Evolutionary conservation across 1,140 invertebrate genomes (phyloP), one percentile per base, ranked within the genome.

Genomic region (Hermetia illucens): DNA sequence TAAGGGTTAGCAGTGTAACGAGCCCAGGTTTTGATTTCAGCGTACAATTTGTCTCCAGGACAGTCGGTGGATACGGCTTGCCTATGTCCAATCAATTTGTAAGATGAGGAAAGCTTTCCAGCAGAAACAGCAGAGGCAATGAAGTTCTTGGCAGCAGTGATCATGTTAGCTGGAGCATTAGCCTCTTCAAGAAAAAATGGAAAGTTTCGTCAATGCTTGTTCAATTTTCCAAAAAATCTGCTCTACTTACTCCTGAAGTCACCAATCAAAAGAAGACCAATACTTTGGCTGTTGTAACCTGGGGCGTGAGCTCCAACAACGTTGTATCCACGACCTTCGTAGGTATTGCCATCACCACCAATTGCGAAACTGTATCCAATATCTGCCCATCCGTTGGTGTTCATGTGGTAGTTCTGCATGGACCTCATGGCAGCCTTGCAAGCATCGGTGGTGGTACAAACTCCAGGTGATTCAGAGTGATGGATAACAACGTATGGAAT

Each of bases 401-500:
- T 64, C 40, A 75, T 74, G 45, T 75, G 72, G 42, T 62, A 70
- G 17, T 64, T 66, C 51, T 75, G 72, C 12, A 70, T 63, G 2
- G 46, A 32, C 40, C 62, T 54, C 2, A 75, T 66, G 5, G 50
- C 51, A 0, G 44, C 41, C 8, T 52, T 55, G 39, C 73, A 75
- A 9, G 58, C 48, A 3, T 64, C 54, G 36, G 56, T 53, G 0
- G 48, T 53, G n/a, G 52, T 46, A 36, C 67, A 71, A 1, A 66
- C 70, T 2, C 49, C 41, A 3, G 68, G 69, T 0, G 49, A 56
- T 40, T 67, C 69, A 0, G 74, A 72, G 47, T 82, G 79, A 58
- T 79, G 78, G 36, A 82, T 75, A 29, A 83, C 73, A 2, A 79
- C 75, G 34, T 70, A 76, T 2, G 70, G 66, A 2, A 79, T 71